These are phyloP conservation scores for Rhea americana DNA, from an alignment of 2,113 vertebrate genomes.

Conservation along the genomic window DNA sequence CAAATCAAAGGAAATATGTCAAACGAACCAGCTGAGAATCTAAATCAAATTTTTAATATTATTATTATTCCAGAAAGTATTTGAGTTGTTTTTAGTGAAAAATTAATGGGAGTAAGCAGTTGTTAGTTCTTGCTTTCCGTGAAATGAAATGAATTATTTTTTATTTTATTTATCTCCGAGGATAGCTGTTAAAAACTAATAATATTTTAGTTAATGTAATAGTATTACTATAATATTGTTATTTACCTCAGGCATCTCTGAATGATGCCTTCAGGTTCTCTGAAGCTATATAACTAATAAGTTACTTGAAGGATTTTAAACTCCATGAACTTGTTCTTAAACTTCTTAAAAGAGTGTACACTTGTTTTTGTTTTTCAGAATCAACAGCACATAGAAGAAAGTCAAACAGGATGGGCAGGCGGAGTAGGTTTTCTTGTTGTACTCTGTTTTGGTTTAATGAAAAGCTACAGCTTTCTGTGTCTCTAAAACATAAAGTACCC, in stretches of 20 bases:
- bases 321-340: neutral
- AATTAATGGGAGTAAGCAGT: neutral
- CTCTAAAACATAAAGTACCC: neutral
- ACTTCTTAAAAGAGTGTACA: neutral
- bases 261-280: neutral
- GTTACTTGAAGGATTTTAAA: neutral
- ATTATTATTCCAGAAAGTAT: neutral
- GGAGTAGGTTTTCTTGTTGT: conserved; percentile 81
- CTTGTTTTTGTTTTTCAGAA: conserved; percentile 69
- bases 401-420: conserved; percentile 93
- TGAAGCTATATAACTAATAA: neutral
- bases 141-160: neutral
- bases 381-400: conserved; percentile 86
- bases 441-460: conserved; percentile 39
- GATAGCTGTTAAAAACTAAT: neutral
- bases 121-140: neutral
- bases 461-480: conserved; percentile 3
- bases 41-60: neutral
- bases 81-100: neutral
- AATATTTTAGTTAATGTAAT: neutral
- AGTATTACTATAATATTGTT: neutral
- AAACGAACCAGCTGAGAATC: neutral
- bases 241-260: neutral
- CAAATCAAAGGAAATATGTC: neutral
- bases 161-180: neutral